A percentile compares a stretch with the other conserved stretches of the same genome.
These are phyloP conservation scores for Rhynchotus rufescens DNA, from an alignment of 2,797 vertebrate genomes.

Conservation along the genomic window DNA sequence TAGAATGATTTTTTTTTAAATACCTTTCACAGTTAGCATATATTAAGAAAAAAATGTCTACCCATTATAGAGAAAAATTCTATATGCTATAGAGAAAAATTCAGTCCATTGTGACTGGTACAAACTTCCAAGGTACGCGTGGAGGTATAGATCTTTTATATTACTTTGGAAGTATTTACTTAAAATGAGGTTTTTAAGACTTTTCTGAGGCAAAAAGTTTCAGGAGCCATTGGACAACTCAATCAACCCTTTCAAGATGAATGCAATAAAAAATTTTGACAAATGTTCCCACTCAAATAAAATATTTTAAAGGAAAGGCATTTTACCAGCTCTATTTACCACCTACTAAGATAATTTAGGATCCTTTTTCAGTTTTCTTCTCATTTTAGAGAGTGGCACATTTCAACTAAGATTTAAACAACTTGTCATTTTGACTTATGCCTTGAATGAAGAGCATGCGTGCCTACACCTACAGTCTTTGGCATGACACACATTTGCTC, in stretches of 20 bases:
- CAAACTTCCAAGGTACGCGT: no score
- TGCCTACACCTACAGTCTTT: neutral
- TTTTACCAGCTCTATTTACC: neutral
- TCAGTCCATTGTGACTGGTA: neutral
- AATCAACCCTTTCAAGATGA: neutral
- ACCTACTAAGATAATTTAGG: neutral
- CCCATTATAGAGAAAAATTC: neutral
- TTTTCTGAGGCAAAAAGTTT: neutral
- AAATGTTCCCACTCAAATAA: neutral
- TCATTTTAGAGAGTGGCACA: neutral
- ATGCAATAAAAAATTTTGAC: neutral
- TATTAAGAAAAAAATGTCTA: neutral
- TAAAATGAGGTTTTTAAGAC: neutral
- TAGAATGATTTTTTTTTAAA: neutral
- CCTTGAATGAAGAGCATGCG: accelerated
- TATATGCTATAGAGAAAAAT: neutral
- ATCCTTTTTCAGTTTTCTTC: neutral
- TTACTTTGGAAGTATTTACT: neutral
- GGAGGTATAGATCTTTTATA: neutral
- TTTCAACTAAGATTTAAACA: neutral
- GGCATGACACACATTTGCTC: neutral
- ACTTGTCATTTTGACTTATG: neutral
- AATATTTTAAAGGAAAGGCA: neutral
- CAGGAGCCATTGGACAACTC: neutral
- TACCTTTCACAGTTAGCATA: neutral